phyloP scores from a whole-genome alignment of 2,888 invertebrate genomes.

The Caenorhabditis becei region DNA sequence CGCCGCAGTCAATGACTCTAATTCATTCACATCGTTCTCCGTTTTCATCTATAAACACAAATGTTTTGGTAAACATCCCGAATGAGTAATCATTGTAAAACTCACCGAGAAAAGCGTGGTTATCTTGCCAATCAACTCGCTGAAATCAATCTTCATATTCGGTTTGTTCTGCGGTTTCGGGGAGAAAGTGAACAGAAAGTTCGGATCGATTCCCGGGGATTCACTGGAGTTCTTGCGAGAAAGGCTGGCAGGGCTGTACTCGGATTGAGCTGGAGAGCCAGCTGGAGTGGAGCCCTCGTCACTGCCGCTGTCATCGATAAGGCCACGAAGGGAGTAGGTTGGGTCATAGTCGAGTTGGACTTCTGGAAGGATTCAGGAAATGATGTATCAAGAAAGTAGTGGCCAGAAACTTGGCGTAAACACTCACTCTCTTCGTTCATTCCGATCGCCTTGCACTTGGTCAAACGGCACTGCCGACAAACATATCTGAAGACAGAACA shows the following conservation, averaged over 20 bases:
- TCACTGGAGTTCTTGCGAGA: conserved; percentile 34
- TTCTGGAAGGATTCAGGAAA: conserved; percentile 20
- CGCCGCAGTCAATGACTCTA: conserved; percentile 25
- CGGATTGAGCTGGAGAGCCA: conserved; percentile 41
- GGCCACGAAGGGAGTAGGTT: conserved; percentile 43
- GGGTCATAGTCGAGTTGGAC: conserved; percentile 58
- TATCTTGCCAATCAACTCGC: conserved; percentile 31
- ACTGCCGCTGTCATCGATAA: conserved; percentile 49
- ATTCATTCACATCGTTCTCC: conserved; percentile 20
- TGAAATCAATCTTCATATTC: conserved; percentile 44
- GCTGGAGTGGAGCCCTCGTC: conserved; percentile 42
- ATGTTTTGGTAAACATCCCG: too few relatives aligned
- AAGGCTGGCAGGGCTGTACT: conserved; percentile 24
- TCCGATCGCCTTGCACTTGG: conserved; percentile 51
- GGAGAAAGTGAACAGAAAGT: conserved; percentile 40
- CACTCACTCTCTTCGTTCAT: conserved; percentile 53
- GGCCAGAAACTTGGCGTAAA: too few relatives aligned
- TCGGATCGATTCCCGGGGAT: conserved; percentile 33
- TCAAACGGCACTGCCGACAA: conserved; percentile 40
- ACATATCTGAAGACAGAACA: conserved; percentile 42
- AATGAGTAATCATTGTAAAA: too few relatives aligned
- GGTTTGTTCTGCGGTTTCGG: conserved; percentile 39
- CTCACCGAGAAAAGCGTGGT: conserved; percentile 29
- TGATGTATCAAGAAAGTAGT: too few relatives aligned
- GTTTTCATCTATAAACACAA: conserved; percentile 21